Evolutionary conservation across 1,140 invertebrate species (phyloP), one percentile per base, ranked within the genome.

Genomic region (Eriocheir sinensis): DNA sequence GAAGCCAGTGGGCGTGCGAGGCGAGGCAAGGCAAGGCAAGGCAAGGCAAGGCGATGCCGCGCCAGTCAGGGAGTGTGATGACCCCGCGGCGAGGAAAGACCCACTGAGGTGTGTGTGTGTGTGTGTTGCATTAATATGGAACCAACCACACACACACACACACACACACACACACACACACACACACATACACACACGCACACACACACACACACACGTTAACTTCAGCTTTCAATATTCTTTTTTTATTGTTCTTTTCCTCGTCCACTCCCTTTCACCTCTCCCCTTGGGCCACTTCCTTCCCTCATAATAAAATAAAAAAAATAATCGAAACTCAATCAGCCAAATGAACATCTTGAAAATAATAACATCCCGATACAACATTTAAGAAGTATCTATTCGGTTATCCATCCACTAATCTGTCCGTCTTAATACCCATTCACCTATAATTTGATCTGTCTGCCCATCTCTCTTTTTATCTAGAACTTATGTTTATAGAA

Each of bases 131-230:
- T 27, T 9, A 9, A 72, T 27, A 27, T 27, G 27, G 12, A 27
- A 9, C 9, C 60, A 72, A 9, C 9, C 60, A 72, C 60, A 72
- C 60, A 72, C 60, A 72, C 60, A 72, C 60, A 72, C 60, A 72
- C 60, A 72, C 60, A 72, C 60, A 72, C 60, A 72, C 60, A 72
- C 60, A 72, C 60, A 72, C 60, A 72, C 60, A 72, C 60, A 72
- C 60, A 72, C 60, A 72, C 60, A 72, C 60, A 72, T 27, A 72
- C 60, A 72, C 60, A 72, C 60, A 72, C 60, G 27, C 60, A 72
- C 60, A 72, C 60, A 72, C 60, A 72, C 60, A 72, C 60, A 72
- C 60, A 72, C 60, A 27, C 60, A 27, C 12, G 60, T 72, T 9
- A 72, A 9, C 60, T 72, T 12, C 9, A 12, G 60, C 60, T 12